Conservation (phyloP, 1,140 invertebrate genomes). For the Dysdera silvatica region DNA sequence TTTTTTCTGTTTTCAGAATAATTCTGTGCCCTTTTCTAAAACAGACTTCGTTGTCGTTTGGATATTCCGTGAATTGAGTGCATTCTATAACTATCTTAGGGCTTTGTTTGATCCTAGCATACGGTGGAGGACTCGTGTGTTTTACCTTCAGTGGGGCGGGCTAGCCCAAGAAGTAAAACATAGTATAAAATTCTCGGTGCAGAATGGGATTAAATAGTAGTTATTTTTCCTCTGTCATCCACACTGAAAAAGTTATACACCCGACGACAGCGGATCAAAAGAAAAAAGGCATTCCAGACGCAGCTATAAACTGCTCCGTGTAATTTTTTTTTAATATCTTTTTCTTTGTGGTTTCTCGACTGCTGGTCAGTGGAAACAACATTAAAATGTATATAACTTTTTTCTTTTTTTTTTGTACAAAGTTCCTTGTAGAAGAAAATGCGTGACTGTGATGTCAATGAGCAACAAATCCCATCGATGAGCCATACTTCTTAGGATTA, state of each 20-base stretch:
- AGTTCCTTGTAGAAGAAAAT: too few relatives aligned
- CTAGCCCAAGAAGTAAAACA: constrained; percentile 34
- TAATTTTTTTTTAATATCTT: constrained; percentile 7
- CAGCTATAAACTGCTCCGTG: too few relatives aligned
- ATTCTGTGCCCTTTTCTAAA: constrained; percentile 87
- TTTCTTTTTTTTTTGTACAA: constrained; percentile 24
- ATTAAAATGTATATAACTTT: background rate
- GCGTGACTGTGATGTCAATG: too few relatives aligned
- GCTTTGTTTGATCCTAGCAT: constrained; percentile 76
- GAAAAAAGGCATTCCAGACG: too few relatives aligned
- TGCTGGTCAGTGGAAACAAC: constrained; percentile 16
- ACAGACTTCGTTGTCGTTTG: constrained; percentile 93
- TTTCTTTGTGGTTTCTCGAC: constrained; percentile 2
- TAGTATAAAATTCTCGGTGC: too few relatives aligned
- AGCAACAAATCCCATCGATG: background rate
- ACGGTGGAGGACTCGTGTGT: constrained; percentile 81
- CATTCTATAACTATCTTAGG: constrained; percentile 76
- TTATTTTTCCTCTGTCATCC: too few relatives aligned
- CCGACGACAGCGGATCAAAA: too few relatives aligned
- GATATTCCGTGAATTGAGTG: constrained; percentile 82
- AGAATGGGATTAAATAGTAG: too few relatives aligned
- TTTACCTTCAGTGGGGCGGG: constrained; percentile 87
- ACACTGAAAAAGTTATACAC: too few relatives aligned
- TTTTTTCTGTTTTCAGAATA: constrained; percentile 61
- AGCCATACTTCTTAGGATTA: too few relatives aligned